Evolutionary conservation across 2,888 invertebrate species (phyloP).

Genomic region (Sinotaia quadrata): DNA sequence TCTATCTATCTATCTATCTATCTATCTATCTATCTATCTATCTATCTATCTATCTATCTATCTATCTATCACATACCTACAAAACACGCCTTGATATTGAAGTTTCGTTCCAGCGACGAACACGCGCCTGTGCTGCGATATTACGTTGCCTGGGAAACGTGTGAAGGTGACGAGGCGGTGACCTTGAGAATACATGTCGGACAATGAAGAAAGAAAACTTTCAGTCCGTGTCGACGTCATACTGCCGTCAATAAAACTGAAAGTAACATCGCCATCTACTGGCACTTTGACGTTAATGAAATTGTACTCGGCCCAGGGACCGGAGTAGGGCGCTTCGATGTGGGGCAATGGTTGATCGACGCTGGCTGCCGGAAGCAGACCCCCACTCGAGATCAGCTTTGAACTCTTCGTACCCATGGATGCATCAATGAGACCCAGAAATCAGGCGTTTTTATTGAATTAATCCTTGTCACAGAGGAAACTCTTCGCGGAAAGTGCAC

Average conservation of each 20-base stretch:
- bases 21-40: not conserved
- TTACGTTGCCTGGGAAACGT: not conserved
- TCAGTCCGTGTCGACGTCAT: slow-evolving; percentile 13
- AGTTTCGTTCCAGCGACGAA: slow-evolving; percentile 13
- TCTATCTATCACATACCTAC: slow-evolving; percentile 17
- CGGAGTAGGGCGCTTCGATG: slow-evolving; percentile 24
- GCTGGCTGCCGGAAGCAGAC: not conserved
- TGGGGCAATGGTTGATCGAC: not conserved
- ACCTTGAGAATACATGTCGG: slow-evolving; percentile 9
- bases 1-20: slow-evolving; percentile 7
- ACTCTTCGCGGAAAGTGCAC: too few species aligned
- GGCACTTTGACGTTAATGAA: slow-evolving; percentile 25
- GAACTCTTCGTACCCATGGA: not conserved
- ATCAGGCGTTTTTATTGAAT: too few species aligned
- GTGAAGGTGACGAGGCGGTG: slow-evolving; percentile 22
- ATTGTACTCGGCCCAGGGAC: slow-evolving; percentile 24
- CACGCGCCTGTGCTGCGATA: not conserved
- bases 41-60: too few species aligned
- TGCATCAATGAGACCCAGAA: too few species aligned
- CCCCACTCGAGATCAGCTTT: not conserved
- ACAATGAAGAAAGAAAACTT: slow-evolving; percentile 5
- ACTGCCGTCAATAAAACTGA: slow-evolving; percentile 19
- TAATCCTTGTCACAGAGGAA: too few species aligned
- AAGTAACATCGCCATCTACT: slow-evolving; percentile 21
- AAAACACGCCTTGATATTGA: slow-evolving; percentile 19